phyloP scores from a whole-genome alignment of 2,888 invertebrate species.

The Eilema sororculum region DNA sequence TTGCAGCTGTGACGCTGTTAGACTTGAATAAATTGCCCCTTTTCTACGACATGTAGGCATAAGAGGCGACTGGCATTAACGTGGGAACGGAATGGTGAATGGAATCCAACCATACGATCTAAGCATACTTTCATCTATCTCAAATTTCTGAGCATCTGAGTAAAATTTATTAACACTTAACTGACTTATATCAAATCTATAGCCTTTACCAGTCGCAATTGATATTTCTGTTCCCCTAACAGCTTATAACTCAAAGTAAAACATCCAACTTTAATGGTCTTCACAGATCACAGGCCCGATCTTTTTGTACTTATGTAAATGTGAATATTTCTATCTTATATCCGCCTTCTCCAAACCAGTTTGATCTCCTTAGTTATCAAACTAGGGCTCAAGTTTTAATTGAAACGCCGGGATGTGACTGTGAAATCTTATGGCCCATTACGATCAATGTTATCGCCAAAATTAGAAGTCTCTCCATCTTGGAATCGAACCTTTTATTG shows the following conservation, averaged over 20 bases:
- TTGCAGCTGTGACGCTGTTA: no score
- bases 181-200: no score
- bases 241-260: neutral
- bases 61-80: no score
- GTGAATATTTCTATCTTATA: neutral
- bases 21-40: no score
- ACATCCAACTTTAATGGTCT: neutral
- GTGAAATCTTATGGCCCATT: constrained; percentile 71
- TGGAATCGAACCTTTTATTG: constrained; percentile 18
- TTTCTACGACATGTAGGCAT: no score
- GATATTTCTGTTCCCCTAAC: neutral
- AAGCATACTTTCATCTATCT: no score
- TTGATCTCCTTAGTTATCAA: constrained; percentile 26
- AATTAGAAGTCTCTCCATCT: constrained; percentile 39
- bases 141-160: no score
- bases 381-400: constrained; percentile 69
- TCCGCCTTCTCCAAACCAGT: constrained; percentile 5
- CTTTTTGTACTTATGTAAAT: neutral
- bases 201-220: neutral
- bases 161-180: no score
- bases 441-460: constrained; percentile 62
- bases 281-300: neutral
- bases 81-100: no score
- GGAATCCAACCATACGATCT: no score
- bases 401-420: constrained; percentile 70